Conservation (phyloP, 2,888 invertebrate genomes). For the Portevinia maculata region DNA sequence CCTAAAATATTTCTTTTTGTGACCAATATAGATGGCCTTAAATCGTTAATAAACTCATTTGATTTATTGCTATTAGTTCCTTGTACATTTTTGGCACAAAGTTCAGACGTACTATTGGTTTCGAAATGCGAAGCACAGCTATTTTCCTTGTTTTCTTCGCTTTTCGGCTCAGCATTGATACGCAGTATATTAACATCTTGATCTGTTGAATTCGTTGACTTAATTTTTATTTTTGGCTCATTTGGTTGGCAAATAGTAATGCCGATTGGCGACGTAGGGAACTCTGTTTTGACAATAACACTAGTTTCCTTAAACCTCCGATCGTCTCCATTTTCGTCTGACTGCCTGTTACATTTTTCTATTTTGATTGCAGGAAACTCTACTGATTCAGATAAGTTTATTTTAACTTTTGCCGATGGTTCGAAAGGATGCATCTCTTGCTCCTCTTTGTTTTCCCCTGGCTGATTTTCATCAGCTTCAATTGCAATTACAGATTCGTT, state of each 20-base stretch:
- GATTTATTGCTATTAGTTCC: constrained; percentile 7
- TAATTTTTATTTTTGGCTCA: not conserved
- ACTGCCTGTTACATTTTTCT: not conserved
- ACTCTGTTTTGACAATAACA: constrained; percentile 10
- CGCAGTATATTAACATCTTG: constrained; percentile 12
- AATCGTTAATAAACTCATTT: not conserved
- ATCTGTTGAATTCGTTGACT: not conserved
- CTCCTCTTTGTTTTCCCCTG: constrained; percentile 1
- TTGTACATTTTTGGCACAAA: constrained; percentile 36
- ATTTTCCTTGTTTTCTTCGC: constrained; percentile 52
- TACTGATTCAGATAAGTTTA: not conserved
- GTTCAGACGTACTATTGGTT: constrained; percentile 15
- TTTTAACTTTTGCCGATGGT: not conserved
- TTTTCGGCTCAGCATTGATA: constrained; percentile 19
- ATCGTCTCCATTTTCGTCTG: constrained; percentile 10
- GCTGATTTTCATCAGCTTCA: constrained; percentile 3
- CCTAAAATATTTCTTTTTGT: constrained; percentile 75
- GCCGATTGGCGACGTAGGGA: not conserved
- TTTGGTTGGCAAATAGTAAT: not conserved
- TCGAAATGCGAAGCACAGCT: not conserved
- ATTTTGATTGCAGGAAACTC: not conserved
- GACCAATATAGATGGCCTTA: constrained; percentile 61
- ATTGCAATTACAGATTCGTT: constrained; percentile 6
- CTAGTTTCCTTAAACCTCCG: not conserved
- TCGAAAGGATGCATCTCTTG: too few species aligned